Evolutionary conservation across 2,113 vertebrate species (phyloP), one percentile per base, ranked within the genome.

Genomic region (Phalacrocorax carbo): DNA sequence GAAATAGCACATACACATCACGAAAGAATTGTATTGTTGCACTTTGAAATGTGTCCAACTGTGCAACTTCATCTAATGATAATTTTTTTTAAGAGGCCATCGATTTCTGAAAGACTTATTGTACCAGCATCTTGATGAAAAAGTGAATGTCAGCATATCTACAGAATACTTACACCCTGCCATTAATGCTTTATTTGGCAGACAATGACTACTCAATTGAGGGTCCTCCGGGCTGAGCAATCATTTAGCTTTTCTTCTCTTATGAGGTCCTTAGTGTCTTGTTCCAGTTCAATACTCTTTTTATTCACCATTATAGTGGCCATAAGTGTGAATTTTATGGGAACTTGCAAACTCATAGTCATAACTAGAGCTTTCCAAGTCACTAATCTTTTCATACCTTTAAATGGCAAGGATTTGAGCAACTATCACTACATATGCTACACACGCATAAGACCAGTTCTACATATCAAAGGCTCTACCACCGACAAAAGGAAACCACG

Each of bases 141-240:
- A 98, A 98, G 96, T 97, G 97, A 98, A 98, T 96, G 98, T 98
- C 98, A 98, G 98, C 98, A 97, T 98, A 98, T 98, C 98, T 98
- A 96, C 97, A 97, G 98, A 98, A 98, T 97, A 98, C 98, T 98
- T 98, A 98, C 95, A 98, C 98, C 96, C 97, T 97, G 97, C 97
- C 97, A 98, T 98, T 98, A 98, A 98, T 98, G 98, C 98, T 98
- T 98, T 98, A 98, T 98, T 98, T 98, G 98, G 98, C 98, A 98
- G 98, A 98, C 98, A 98, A 98, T 98, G 97, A 98, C 96, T 98
- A 98, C 98, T 98, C 98, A 98, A 98, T 98, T 91, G 96, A 98
- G 97, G 97, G 98, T 98, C 98, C 98, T 98, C 84, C 97, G 96
- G 98, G 98, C 98, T 98, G 97, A 98, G 97, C 98, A 98, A 98